These are phyloP conservation scores for Synergus japonicus DNA, from an alignment of 2,888 invertebrate genomes.

Conservation along the genomic window DNA sequence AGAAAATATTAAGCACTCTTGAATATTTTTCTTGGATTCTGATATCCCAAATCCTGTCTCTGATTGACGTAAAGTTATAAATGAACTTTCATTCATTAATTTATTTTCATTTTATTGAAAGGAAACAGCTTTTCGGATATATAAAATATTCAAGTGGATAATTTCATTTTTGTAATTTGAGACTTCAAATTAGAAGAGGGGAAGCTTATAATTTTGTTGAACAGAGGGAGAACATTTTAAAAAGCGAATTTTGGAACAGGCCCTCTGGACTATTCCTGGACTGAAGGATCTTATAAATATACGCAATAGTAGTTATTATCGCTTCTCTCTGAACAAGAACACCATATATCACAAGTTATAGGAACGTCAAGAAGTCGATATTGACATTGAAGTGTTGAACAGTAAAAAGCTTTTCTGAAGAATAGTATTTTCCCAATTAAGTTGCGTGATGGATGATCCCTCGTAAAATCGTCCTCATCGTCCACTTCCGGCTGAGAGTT, in stretches of 20 bases:
- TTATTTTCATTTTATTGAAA: background rate
- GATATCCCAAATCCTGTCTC: background rate
- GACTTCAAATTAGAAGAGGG: background rate
- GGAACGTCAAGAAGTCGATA: background rate
- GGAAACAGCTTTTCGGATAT: background rate
- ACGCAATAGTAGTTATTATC: background rate
- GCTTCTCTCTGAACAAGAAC: background rate
- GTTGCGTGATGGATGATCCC: conserved; percentile 31
- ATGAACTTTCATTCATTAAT: background rate
- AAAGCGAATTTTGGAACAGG: no score
- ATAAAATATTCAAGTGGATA: background rate
- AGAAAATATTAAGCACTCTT: background rate
- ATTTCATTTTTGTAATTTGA: conserved; percentile 54
- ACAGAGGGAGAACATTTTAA: no score
- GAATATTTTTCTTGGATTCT: background rate
- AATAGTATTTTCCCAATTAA: conserved; percentile 33
- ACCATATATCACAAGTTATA: background rate
- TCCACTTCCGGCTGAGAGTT: conserved; percentile 24
- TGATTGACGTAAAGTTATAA: background rate
- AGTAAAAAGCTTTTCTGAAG: background rate
- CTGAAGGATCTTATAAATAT: no score
- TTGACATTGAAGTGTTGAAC: background rate
- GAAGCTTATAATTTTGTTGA: background rate
- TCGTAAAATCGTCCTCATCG: conserved; percentile 28
- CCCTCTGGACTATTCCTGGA: background rate